Evolutionary conservation across 2,797 vertebrate species (phyloP).

Genomic region (Picus viridis): DNA sequence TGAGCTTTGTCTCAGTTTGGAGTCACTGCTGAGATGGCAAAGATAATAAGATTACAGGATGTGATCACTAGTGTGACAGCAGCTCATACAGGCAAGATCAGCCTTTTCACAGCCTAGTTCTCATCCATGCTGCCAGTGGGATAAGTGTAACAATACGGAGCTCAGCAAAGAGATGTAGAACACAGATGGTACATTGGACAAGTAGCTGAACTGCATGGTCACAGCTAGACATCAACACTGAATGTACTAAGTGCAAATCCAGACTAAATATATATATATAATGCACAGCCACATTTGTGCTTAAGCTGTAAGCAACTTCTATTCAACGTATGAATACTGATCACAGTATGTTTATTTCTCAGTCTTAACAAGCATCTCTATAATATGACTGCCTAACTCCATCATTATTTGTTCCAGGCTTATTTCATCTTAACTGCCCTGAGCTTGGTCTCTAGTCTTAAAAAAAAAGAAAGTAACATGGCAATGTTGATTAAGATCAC

Average conservation of each 20-base stretch:
- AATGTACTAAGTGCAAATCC: background rate
- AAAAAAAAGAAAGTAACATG: background rate
- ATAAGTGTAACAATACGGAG: background rate
- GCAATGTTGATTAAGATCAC: background rate
- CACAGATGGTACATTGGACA: background rate
- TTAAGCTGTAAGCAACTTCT: background rate
- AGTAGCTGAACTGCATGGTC: background rate
- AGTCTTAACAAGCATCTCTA: background rate
- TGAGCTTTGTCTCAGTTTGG: conserved; percentile 15
- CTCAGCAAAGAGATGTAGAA: background rate
- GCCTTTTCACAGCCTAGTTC: background rate
- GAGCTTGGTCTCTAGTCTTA: background rate
- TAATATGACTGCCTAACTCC: background rate
- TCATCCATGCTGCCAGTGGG: background rate
- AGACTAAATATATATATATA: background rate
- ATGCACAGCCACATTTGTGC: background rate
- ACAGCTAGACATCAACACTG: background rate
- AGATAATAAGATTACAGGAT: conserved; percentile 30
- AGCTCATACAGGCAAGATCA: conserved; percentile 6
- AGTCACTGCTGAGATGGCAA: conserved; percentile 2
- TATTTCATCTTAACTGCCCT: background rate
- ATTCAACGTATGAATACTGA: background rate
- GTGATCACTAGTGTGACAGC: conserved; percentile 20
- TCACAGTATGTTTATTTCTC: background rate
- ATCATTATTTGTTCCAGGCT: background rate